Conservation (phyloP, 1,140 invertebrate genomes). For the Zaprionus gabonicus region DNA sequence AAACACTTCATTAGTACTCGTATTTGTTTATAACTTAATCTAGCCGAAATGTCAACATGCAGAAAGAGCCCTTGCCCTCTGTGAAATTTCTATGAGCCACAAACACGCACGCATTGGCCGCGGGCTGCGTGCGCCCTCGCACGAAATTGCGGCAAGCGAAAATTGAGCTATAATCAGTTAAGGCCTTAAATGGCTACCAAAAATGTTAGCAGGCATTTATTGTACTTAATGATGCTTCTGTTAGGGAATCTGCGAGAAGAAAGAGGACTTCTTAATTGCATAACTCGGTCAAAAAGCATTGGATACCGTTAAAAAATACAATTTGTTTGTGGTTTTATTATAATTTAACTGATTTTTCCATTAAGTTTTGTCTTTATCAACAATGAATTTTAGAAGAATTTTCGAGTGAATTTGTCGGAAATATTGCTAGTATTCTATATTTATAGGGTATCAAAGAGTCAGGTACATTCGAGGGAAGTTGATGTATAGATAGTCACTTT, state of each 20-base stretch:
- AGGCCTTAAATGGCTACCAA: not conserved
- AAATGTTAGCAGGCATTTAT: not conserved
- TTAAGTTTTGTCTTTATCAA: too few relatives aligned
- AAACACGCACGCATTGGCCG: conserved; percentile 57
- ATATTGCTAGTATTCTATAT: not conserved
- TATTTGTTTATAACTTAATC: conserved; percentile 83
- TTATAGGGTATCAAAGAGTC: not conserved
- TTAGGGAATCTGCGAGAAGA: not conserved
- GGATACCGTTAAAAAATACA: not conserved
- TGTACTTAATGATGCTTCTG: not conserved
- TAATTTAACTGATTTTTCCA: too few relatives aligned
- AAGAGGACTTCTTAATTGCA: not conserved
- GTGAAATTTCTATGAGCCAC: conserved; percentile 62
- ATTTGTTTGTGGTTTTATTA: not conserved
- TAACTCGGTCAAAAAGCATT: not conserved
- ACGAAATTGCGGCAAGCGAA: not conserved
- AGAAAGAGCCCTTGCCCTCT: conserved; percentile 35
- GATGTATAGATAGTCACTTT: too few relatives aligned
- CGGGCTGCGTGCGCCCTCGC: not conserved
- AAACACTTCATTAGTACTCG: conserved; percentile 78
- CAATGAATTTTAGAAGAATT: too few relatives aligned
- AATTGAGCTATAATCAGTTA: conserved; percentile 7
- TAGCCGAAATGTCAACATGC: conserved; percentile 69
- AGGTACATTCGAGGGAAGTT: too few relatives aligned
- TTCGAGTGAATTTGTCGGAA: too few relatives aligned